A percentile compares a stretch with the other conserved stretches of the same genome.
phyloP scores from a whole-genome alignment of 2,888 invertebrate genomes.

The Chloroclystis v-ata region DNA sequence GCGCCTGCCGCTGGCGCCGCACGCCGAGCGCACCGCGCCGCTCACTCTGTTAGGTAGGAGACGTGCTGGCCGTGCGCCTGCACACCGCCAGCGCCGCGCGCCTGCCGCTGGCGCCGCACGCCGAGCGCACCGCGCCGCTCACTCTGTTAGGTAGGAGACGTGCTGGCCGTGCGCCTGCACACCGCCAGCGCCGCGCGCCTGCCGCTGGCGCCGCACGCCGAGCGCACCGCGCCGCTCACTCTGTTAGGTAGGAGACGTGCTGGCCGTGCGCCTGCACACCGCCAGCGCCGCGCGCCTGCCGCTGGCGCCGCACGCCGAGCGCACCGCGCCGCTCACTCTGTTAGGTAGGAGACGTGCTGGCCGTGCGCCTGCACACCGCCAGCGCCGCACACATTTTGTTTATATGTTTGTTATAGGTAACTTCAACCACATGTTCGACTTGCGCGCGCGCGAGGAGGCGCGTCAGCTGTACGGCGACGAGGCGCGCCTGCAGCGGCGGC shows the following conservation, averaged over 20 bases:
- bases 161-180: conserved; percentile 38
- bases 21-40: conserved; percentile 44
- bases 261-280: conserved; percentile 38
- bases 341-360: conserved; percentile 54
- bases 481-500: conserved; percentile 45
- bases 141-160: conserved; percentile 62
- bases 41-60: conserved; percentile 63
- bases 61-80: conserved; percentile 41
- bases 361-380: conserved; percentile 41
- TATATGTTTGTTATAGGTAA: no score
- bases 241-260: conserved; percentile 60
- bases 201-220: conserved; percentile 43
- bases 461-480: conserved; percentile 62
- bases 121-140: conserved; percentile 46
- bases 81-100: conserved; percentile 32
- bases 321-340: conserved; percentile 51
- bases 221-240: conserved; percentile 48
- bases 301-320: conserved; percentile 46
- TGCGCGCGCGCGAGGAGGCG: conserved; percentile 52
- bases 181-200: conserved; percentile 34
- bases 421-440: conserved; percentile 72
- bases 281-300: conserved; percentile 33
- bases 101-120: conserved; percentile 45
- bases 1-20: conserved; percentile 41
- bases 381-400: conserved; percentile 15